A percentile compares a stretch with the other conserved stretches of the same genome.
phyloP scores from a whole-genome alignment of 1,140 invertebrate genomes.

The Pygmarrhopalites habei region DNA sequence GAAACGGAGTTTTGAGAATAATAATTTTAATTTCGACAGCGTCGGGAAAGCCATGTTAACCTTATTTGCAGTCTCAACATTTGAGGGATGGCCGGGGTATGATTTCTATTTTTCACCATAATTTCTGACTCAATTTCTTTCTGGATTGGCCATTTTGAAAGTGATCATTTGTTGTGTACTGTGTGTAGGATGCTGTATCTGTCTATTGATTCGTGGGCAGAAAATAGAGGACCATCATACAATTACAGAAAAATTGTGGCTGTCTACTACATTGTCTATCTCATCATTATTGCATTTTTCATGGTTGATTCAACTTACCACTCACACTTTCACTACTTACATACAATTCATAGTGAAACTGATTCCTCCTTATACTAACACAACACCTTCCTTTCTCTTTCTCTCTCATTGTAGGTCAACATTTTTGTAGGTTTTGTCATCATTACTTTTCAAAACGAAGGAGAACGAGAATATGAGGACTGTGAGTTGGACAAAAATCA shows the following conservation, averaged over 20 bases:
- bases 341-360: no score
- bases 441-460: slow-evolving; percentile 98
- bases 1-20: slow-evolving; percentile 65
- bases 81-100: slow-evolving; percentile 95
- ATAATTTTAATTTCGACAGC: slow-evolving; percentile 95
- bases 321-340: no score
- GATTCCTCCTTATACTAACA: no score
- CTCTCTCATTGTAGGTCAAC: no score
- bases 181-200: slow-evolving; percentile 75
- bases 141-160: background rate
- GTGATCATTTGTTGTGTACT: slow-evolving; percentile 50
- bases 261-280: slow-evolving; percentile 98
- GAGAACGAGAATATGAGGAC: slow-evolving; percentile 99
- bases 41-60: slow-evolving; percentile 97
- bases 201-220: slow-evolving; percentile 94
- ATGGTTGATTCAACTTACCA: no score
- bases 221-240: slow-evolving; percentile 90
- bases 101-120: no score
- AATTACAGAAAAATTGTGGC: slow-evolving; percentile 96
- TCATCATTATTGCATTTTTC: slow-evolving; percentile 98
- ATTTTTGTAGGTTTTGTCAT: slow-evolving; percentile 99
- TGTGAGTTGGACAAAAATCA: slow-evolving; percentile 99
- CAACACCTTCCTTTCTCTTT: no score
- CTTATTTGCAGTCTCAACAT: slow-evolving; percentile 97
- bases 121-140: no score